A percentile compares a stretch with the other conserved stretches of the same genome.
These are phyloP conservation scores for Poecilus cupreus DNA, from an alignment of 2,888 invertebrate species.

Conservation along the genomic window DNA sequence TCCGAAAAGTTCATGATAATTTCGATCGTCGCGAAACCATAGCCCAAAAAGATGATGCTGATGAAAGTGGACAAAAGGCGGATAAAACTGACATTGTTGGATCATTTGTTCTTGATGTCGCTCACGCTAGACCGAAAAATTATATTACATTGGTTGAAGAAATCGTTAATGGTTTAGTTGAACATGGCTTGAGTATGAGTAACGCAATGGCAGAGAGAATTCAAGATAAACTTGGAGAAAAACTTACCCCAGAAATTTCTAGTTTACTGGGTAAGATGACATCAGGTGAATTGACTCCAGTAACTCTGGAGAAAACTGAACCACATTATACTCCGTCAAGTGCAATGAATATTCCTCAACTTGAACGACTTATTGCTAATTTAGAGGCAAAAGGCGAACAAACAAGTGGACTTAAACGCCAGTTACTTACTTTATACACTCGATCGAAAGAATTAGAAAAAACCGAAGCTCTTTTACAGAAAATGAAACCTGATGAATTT, in stretches of 20 bases:
- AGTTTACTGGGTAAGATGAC: slow-evolving; percentile 79
- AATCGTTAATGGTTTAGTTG: slow-evolving; percentile 76
- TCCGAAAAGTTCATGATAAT: slow-evolving; percentile 75
- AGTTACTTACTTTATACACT: slow-evolving; percentile 78
- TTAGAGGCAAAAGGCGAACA: slow-evolving; percentile 77
- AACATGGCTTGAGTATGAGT: slow-evolving; percentile 81
- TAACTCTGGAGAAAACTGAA: slow-evolving; percentile 69
- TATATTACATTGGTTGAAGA: slow-evolving; percentile 72
- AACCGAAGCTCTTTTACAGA: slow-evolving; percentile 75
- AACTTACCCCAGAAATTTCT: slow-evolving; percentile 79
- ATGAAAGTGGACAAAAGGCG: slow-evolving; percentile 61
- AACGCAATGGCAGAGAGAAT: slow-evolving; percentile 78
- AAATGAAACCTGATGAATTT: slow-evolving; percentile 77
- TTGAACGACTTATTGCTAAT: slow-evolving; percentile 77
- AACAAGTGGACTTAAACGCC: slow-evolving; percentile 77
- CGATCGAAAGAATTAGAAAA: slow-evolving; percentile 79
- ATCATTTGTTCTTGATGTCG: slow-evolving; percentile 75
- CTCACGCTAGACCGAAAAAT: slow-evolving; percentile 72
- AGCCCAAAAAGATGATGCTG: slow-evolving; percentile 65
- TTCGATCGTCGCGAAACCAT: slow-evolving; percentile 66
- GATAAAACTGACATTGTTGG: slow-evolving; percentile 75
- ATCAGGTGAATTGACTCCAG: slow-evolving; percentile 78
- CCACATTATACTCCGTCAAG: slow-evolving; percentile 69
- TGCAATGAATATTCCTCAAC: slow-evolving; percentile 74
- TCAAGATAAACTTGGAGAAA: slow-evolving; percentile 79